Conservation (phyloP, 2,888 invertebrate species). For the Penaeus monodon region DNA sequence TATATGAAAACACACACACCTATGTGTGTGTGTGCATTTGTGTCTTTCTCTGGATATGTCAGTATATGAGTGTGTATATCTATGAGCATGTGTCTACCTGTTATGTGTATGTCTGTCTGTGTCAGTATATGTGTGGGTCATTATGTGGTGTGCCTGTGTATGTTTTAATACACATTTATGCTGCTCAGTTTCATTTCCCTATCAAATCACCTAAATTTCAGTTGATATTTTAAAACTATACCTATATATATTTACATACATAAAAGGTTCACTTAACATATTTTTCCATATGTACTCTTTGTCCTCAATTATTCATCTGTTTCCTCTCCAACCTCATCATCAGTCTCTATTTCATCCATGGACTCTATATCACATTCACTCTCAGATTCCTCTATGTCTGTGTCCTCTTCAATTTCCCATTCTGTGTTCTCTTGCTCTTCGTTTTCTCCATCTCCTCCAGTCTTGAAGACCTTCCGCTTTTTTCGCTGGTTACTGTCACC, state of each 20-base stretch:
- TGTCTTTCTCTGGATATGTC: no score
- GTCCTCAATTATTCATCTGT: background rate
- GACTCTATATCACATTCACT: background rate
- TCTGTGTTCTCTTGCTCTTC: slow-evolving; percentile 19
- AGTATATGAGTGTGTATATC: no score
- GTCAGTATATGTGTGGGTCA: background rate
- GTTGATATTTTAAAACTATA: background rate
- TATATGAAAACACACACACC: no score
- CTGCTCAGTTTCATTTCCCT: background rate
- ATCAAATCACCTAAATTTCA: background rate
- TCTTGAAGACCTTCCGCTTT: no score
- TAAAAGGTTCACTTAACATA: no score
- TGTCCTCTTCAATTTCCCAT: slow-evolving; percentile 3
- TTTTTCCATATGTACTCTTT: no score
- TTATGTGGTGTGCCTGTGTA: background rate
- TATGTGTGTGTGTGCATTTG: no score
- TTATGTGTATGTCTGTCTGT: slow-evolving; percentile 23
- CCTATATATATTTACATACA: background rate
- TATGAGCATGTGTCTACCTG: background rate
- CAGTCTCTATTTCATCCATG: slow-evolving; percentile 21
- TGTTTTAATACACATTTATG: no score
- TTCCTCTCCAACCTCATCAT: slow-evolving; percentile 5
- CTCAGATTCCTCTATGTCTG: slow-evolving; percentile 3
- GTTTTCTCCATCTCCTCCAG: background rate
- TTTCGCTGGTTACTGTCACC: no score